Conservation (phyloP, 1,140 invertebrate genomes). For the Artemia franciscana region DNA sequence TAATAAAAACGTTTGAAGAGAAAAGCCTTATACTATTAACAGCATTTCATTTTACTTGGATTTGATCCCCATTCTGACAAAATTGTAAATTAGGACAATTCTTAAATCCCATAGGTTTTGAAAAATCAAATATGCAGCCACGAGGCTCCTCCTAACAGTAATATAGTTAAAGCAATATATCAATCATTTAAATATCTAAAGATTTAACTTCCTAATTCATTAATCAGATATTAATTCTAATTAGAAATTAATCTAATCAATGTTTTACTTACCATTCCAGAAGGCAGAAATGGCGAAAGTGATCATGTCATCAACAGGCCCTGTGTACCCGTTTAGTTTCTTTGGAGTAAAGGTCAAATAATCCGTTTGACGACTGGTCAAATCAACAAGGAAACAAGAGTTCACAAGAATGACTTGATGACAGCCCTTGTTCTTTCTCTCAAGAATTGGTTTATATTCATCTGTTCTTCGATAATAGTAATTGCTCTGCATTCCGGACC, state of each 20-base stretch:
- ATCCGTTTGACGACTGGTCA: conserved; percentile 33
- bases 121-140: too few relatives aligned
- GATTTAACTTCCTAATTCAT: too few relatives aligned
- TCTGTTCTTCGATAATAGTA: conserved; percentile 74
- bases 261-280: conserved; percentile 27
- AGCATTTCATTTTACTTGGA: too few relatives aligned
- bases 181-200: too few relatives aligned
- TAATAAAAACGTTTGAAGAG: neutral
- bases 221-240: too few relatives aligned
- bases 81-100: too few relatives aligned
- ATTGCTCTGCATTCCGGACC: conserved; percentile 67
- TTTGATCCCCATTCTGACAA: too few relatives aligned
- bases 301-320: conserved; percentile 80
- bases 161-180: too few relatives aligned
- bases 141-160: too few relatives aligned
- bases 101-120: too few relatives aligned
- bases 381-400: conserved; percentile 57
- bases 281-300: conserved; percentile 69
- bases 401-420: conserved; percentile 80
- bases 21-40: too few relatives aligned
- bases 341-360: conserved; percentile 46
- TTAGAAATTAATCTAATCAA: too few relatives aligned
- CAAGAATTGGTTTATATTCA: conserved; percentile 58
- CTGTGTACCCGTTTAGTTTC: conserved; percentile 34
- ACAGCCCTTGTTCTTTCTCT: conserved; percentile 42